Conservation (phyloP, 2,113 vertebrate species). For the Perca schrenkii region DNA sequence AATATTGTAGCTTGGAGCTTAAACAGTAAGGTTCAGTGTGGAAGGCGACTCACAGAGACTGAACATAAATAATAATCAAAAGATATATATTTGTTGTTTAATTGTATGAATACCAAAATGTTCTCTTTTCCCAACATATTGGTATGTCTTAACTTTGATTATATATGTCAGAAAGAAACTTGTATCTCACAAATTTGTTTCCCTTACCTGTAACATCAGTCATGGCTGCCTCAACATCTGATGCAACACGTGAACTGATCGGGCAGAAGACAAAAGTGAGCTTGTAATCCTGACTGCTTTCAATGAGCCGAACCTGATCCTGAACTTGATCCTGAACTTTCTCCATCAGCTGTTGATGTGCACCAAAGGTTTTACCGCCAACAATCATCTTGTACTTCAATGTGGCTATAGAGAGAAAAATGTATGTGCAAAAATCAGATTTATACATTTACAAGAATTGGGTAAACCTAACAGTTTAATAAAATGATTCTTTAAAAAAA, state of each 20-base stretch:
- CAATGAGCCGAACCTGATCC: fast-evolving
- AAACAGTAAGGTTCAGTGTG: background rate
- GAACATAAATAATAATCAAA: background rate
- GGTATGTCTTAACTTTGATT: background rate
- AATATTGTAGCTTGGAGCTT: background rate
- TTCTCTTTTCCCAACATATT: background rate
- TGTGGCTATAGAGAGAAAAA: background rate
- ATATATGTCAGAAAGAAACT: background rate
- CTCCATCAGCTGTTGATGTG: background rate
- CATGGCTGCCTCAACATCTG: conserved; percentile 38
- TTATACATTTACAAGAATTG: background rate
- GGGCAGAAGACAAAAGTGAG: conserved; percentile 66
- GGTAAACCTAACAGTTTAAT: background rate
- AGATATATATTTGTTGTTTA: too few relatives aligned
- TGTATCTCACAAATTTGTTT: background rate
- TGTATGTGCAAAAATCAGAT: background rate
- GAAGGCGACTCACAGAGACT: background rate
- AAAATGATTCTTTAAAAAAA: background rate
- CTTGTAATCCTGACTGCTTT: fast-evolving
- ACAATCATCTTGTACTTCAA: conserved; percentile 32
- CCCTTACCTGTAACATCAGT: conserved; percentile 22
- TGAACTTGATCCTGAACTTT: background rate
- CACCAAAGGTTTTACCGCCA: conserved; percentile 24
- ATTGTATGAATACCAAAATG: background rate
- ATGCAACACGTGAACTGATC: conserved; percentile 13